Evolutionary conservation across 2,888 invertebrate genomes (phyloP).

Genomic region (Ornithoptera alexandrae): DNA sequence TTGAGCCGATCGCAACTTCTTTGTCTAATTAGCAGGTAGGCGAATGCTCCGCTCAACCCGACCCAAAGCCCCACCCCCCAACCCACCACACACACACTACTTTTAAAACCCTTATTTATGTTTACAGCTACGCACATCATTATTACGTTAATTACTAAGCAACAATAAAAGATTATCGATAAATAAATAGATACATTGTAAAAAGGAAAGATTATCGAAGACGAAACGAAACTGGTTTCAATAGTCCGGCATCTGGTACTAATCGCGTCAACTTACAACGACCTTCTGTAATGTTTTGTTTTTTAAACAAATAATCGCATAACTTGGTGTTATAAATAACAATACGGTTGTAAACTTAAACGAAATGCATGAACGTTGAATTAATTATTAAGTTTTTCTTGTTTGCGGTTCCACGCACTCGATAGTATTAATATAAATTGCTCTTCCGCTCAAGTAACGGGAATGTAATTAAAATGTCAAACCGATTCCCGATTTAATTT

Average conservation of each 20-base stretch:
- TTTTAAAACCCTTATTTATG: conserved; percentile 10
- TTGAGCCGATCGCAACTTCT: conserved; percentile 66
- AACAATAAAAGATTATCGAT: conserved; percentile 5
- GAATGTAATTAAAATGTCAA: conserved; percentile 10
- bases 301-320: background rate
- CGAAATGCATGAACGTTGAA: background rate
- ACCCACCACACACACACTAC: background rate
- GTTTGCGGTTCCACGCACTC: background rate
- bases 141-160: background rate
- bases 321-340: background rate
- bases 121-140: conserved; percentile 17
- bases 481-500: conserved; percentile 5
- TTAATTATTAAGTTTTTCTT: no score
- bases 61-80: conserved; percentile 32
- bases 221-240: conserved; percentile 69
- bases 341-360: background rate
- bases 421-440: conserved; percentile 14
- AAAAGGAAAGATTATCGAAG: conserved; percentile 56
- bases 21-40: conserved; percentile 78
- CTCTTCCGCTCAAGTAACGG: background rate
- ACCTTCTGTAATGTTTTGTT: conserved; percentile 37
- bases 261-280: conserved; percentile 66
- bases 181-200: conserved; percentile 37
- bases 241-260: conserved; percentile 74
- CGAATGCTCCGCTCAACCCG: conserved; percentile 57